phyloP scores from a whole-genome alignment of 2,113 vertebrate genomes.

The Pelusios castaneus region DNA sequence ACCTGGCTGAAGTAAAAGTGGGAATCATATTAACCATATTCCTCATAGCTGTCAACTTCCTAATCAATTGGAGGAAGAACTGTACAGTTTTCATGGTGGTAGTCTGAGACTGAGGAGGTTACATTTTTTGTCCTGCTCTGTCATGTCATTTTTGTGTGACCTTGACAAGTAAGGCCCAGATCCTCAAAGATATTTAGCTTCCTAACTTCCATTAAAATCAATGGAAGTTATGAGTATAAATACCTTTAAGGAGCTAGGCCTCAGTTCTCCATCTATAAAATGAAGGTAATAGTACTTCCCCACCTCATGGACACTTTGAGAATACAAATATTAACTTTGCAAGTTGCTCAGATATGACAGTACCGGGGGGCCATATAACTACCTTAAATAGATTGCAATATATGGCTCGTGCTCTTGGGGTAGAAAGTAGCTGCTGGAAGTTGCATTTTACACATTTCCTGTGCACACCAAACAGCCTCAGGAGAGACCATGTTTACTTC shows the following conservation, averaged over 20 bases:
- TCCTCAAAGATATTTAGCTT: too few species aligned
- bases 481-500: neutral
- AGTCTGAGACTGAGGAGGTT: neutral
- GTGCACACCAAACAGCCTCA: neutral
- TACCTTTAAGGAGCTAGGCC: neutral
- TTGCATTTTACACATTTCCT: neutral
- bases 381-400: neutral
- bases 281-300: neutral
- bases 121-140: neutral
- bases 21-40: fast-evolving
- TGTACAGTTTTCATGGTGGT: fast-evolving
- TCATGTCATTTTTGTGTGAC: neutral
- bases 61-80: neutral
- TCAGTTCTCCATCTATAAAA: neutral
- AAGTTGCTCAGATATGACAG: neutral
- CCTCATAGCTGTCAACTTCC: neutral
- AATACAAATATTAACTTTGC: neutral
- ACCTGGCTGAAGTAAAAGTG: neutral
- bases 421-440: neutral
- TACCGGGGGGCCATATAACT: neutral
- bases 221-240: neutral
- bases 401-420: neutral
- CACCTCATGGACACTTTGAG: neutral
- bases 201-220: neutral
- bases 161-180: neutral